Percentiles rank a stretch among this genome's conserved stretches.
Conservation (phyloP, 2,888 invertebrate species). For the Agrotis puta region DNA sequence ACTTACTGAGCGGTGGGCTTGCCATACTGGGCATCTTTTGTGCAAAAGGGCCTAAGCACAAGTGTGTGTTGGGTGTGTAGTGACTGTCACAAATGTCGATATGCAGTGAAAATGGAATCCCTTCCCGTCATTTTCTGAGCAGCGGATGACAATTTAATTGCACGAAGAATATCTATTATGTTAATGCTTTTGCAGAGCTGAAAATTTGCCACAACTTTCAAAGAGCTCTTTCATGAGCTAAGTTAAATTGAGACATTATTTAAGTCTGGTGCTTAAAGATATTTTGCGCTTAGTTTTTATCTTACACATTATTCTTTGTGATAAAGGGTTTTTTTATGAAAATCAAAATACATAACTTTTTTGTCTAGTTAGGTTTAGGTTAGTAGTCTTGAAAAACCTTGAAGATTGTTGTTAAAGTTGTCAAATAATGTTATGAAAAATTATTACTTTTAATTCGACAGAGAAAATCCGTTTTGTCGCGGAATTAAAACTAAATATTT, state of each 20-base stretch:
- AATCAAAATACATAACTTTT: neutral
- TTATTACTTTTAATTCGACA: too few relatives aligned
- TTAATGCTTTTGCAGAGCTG: constrained; percentile 18
- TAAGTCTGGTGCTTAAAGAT: constrained; percentile 1
- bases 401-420: neutral
- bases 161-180: neutral
- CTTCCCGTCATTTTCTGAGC: too few relatives aligned
- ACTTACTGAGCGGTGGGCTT: too few relatives aligned
- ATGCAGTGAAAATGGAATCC: too few relatives aligned
- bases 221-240: constrained; percentile 31
- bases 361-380: too few relatives aligned
- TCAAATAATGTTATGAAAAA: too few relatives aligned
- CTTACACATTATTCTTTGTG: constrained; percentile 21
- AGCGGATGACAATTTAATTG: constrained; percentile 26
- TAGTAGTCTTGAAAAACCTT: neutral
- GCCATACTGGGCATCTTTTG: too few relatives aligned
- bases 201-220: constrained; percentile 28
- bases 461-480: too few relatives aligned
- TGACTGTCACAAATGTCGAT: too few relatives aligned
- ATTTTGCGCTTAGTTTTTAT: constrained; percentile 32
- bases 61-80: too few relatives aligned
- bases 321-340: constrained; percentile 7
- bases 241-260: constrained; percentile 46
- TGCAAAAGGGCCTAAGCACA: too few relatives aligned
- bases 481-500: too few relatives aligned